Evolutionary conservation across 2,888 invertebrate genomes (phyloP).

Genomic region (Lampropteryx suffumata): DNA sequence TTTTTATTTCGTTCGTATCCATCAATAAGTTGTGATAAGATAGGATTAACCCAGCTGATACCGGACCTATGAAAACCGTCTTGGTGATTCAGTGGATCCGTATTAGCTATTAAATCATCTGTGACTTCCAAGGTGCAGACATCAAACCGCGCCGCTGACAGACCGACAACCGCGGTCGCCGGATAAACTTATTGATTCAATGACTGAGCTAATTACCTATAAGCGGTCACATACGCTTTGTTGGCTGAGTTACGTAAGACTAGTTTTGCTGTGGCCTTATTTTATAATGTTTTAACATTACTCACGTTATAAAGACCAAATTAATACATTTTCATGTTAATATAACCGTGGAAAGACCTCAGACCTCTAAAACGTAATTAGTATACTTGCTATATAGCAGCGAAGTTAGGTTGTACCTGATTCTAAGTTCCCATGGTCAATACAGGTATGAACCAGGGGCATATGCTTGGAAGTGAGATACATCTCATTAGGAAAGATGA

Average conservation of each 20-base stretch:
- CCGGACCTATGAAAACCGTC: background rate
- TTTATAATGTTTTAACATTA: slow-evolving; percentile 6
- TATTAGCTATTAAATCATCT: slow-evolving; percentile 15
- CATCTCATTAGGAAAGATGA: no score
- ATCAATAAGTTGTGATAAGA: no score
- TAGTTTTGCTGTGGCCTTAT: slow-evolving; percentile 22
- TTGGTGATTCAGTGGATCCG: slow-evolving; percentile 18
- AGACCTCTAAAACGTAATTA: no score
- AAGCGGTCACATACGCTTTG: slow-evolving; percentile 26
- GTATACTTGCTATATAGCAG: no score
- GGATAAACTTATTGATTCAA: slow-evolving; percentile 45
- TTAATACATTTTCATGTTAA: no score
- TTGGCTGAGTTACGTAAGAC: slow-evolving; percentile 23
- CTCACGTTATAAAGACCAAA: background rate
- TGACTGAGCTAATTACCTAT: slow-evolving; percentile 41
- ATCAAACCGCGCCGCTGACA: slow-evolving; percentile 29
- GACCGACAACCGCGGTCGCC: slow-evolving; percentile 22
- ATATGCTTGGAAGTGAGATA: no score
- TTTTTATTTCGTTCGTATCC: no score
- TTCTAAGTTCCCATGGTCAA: no score
- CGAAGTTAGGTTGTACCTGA: no score
- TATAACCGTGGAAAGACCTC: no score
- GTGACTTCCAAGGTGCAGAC: slow-evolving; percentile 23
- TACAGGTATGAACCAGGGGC: no score
- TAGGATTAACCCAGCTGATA: slow-evolving; percentile 6